These are phyloP conservation scores for Sarcoramphus papa DNA, from an alignment of 2,797 vertebrate species.

Conservation along the genomic window DNA sequence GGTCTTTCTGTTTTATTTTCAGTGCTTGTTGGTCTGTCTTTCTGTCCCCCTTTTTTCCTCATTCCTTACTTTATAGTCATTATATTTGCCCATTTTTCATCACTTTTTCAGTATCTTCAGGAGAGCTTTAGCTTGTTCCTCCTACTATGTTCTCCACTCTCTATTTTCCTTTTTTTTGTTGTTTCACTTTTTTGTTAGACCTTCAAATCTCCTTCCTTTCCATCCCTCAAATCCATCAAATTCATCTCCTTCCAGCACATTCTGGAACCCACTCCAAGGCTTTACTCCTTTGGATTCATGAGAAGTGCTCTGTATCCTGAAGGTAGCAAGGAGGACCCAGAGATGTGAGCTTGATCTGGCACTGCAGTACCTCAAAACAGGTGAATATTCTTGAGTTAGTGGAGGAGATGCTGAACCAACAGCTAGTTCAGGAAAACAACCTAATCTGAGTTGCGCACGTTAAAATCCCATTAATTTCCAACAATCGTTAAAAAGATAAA, in stretches of 20 bases:
- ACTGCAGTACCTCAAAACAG: not conserved
- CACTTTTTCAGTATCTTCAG: not conserved
- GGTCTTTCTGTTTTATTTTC: not conserved
- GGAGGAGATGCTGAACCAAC: not conserved
- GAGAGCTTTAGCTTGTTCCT: not conserved
- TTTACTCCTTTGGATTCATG: not conserved
- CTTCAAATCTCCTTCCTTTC: not conserved
- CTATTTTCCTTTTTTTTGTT: not conserved
- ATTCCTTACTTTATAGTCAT: not conserved
- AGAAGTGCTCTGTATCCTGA: not conserved
- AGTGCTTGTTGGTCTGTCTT: not conserved
- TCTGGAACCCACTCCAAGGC: not conserved
- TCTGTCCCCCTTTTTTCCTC: not conserved
- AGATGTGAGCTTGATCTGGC: not conserved
- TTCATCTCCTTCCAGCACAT: not conserved
- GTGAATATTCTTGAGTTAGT: not conserved
- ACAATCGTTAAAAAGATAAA: not conserved
- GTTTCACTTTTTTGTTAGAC: not conserved
- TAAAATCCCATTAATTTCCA: not conserved
- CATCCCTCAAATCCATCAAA: not conserved
- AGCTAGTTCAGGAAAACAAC: not conserved
- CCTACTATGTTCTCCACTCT: not conserved
- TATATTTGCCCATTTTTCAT: not conserved
- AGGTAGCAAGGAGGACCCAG: not conserved
- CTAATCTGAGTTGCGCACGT: not conserved